Evolutionary conservation across 2,113 vertebrate species (phyloP).

Genomic region (Lepisosteus oculatus): DNA sequence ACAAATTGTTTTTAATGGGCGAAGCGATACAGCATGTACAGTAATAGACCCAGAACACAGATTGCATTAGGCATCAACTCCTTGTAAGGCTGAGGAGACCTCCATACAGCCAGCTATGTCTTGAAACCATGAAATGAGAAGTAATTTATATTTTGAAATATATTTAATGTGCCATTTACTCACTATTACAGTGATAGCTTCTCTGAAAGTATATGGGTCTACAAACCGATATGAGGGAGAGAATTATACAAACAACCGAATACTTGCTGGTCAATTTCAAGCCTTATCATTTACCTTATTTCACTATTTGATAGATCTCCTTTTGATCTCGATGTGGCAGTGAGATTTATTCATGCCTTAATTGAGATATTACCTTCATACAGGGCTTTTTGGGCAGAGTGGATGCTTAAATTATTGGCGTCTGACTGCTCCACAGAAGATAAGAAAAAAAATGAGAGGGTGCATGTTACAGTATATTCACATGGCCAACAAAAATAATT

Average conservation of each 20-base stretch:
- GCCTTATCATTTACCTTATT: too few species aligned
- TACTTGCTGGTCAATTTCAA: too few species aligned
- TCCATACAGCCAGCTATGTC: not conserved
- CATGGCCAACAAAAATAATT: constrained; percentile 15
- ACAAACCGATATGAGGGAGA: too few species aligned
- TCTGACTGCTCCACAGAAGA: not conserved
- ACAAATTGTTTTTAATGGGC: constrained; percentile 8
- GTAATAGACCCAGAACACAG: not conserved
- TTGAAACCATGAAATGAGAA: not conserved
- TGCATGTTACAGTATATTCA: not conserved
- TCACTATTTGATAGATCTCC: too few species aligned
- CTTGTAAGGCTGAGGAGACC: not conserved
- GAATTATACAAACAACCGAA: too few species aligned
- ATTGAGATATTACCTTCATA: not conserved
- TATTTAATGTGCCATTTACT: too few species aligned
- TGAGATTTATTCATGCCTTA: not conserved
- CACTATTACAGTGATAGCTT: too few species aligned
- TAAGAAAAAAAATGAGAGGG: constrained; percentile 1
- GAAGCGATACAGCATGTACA: not conserved
- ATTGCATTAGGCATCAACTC: not conserved
- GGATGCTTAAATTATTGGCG: constrained; percentile 1
- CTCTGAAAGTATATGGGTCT: too few species aligned
- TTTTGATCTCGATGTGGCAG: not conserved
- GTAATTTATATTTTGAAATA: not conserved
- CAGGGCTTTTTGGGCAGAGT: not conserved